Evolutionary conservation across 1,140 invertebrate genomes (phyloP).

Genomic region (Brachionus plicatilis): DNA sequence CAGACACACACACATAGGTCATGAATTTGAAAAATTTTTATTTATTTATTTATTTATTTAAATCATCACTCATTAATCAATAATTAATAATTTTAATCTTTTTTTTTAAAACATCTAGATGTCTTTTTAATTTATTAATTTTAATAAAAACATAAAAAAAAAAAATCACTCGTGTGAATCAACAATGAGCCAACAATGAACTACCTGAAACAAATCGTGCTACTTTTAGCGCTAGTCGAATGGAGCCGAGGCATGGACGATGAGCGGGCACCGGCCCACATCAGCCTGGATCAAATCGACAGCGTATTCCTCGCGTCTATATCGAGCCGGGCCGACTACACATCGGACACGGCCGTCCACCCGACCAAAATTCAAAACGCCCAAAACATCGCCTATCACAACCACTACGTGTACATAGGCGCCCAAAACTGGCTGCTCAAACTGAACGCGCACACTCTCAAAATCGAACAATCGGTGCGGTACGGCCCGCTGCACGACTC

Average conservation of each 20-base stretch:
- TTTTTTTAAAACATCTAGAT: neutral
- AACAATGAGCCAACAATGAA: neutral
- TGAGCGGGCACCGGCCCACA: too few relatives aligned
- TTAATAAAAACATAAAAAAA: neutral
- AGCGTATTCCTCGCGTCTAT: neutral
- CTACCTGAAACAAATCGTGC: neutral
- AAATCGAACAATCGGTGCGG: slow-evolving; percentile 13
- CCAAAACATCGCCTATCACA: neutral
- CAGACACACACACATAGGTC: neutral
- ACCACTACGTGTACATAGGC: neutral
- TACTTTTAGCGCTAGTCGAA: neutral
- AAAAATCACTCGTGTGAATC: neutral
- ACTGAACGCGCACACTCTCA: neutral
- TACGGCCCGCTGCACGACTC: slow-evolving; percentile 30
- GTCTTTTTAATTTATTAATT: neutral
- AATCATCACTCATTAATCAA: neutral
- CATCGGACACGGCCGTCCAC: neutral
- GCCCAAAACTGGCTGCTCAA: slow-evolving; percentile 33
- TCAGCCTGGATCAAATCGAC: neutral
- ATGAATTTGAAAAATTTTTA: neutral
- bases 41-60: neutral
- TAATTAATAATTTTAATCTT: neutral
- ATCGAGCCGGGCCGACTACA: neutral
- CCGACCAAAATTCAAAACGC: neutral
- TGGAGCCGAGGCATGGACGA: neutral